Conservation (phyloP, 2,888 invertebrate species). For the Hypsopygia costalis region DNA sequence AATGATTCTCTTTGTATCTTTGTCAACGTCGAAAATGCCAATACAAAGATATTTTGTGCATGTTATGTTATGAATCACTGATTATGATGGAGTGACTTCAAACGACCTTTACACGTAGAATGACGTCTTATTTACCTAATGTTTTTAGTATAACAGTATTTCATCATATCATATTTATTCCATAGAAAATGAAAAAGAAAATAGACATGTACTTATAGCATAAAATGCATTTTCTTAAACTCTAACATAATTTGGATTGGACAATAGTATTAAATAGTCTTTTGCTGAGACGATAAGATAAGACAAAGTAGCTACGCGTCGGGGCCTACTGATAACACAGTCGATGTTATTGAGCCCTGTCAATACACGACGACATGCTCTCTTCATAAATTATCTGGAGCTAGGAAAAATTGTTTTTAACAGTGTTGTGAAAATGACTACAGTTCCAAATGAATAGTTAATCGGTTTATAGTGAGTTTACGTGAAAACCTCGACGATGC, state of each 20-base stretch:
- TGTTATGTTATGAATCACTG: not conserved
- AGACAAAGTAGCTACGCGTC: constrained; percentile 61
- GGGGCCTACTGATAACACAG: constrained; percentile 58
- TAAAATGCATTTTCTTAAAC: too few species aligned
- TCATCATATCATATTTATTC: too few species aligned
- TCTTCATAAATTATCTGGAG: constrained; percentile 35
- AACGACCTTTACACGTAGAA: constrained; percentile 1
- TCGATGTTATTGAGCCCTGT: constrained; percentile 58
- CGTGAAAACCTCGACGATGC: not conserved
- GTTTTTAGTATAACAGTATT: too few species aligned
- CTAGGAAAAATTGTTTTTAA: constrained; percentile 14
- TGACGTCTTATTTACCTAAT: not conserved
- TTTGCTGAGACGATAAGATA: constrained; percentile 65
- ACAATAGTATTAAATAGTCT: constrained; percentile 18
- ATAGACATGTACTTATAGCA: too few species aligned
- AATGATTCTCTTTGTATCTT: too few species aligned
- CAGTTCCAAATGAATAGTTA: constrained; percentile 13
- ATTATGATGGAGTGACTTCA: constrained; percentile 1
- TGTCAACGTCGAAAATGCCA: too few species aligned
- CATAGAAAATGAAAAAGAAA: too few species aligned
- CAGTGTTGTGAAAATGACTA: constrained; percentile 21
- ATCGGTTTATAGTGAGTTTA: constrained; percentile 21
- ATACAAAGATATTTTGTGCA: too few species aligned
- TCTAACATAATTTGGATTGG: not conserved
- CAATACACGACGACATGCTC: constrained; percentile 60